phyloP scores from a whole-genome alignment of 2,113 vertebrate genomes.

The Gila orcuttii region DNA sequence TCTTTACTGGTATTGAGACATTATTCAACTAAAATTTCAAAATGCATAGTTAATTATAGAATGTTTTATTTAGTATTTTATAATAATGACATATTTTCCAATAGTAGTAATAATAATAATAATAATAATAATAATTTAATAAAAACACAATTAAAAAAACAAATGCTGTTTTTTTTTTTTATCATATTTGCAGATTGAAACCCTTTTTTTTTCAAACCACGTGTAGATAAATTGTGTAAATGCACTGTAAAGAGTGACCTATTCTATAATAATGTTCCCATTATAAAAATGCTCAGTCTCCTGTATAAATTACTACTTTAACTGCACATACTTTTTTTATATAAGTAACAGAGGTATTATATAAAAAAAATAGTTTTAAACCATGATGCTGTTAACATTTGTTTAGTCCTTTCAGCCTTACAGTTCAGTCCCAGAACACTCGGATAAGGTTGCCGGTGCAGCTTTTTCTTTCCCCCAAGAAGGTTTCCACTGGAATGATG shows the following conservation, averaged over 20 bases:
- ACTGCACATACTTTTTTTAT: neutral
- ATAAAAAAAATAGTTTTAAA: neutral
- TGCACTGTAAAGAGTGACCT: too few relatives aligned
- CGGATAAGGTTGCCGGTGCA: constrained; percentile 62
- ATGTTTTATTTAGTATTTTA: too few relatives aligned
- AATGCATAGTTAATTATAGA: neutral
- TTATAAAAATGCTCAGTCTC: too few relatives aligned
- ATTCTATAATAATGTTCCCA: too few relatives aligned
- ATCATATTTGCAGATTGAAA: too few relatives aligned
- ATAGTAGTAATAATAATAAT: too few relatives aligned
- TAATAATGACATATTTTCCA: too few relatives aligned
- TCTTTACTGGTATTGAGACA: neutral
- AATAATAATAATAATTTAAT: too few relatives aligned
- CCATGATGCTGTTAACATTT: neutral
- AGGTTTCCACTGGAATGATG: constrained; percentile 60
- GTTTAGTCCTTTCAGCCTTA: neutral
- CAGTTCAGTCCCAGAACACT: constrained; percentile 32
- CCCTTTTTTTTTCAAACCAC: too few relatives aligned
- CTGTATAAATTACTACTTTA: neutral
- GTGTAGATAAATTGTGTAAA: too few relatives aligned
- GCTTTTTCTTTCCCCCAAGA: constrained; percentile 48
- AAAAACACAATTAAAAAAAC: too few relatives aligned
- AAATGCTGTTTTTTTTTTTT: too few relatives aligned
- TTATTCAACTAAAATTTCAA: neutral
- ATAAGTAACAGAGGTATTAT: neutral